A percentile compares a stretch with the other conserved stretches of the same genome.
phyloP scores from a whole-genome alignment of 2,797 vertebrate genomes.

The Intellagama lesueurii region DNA sequence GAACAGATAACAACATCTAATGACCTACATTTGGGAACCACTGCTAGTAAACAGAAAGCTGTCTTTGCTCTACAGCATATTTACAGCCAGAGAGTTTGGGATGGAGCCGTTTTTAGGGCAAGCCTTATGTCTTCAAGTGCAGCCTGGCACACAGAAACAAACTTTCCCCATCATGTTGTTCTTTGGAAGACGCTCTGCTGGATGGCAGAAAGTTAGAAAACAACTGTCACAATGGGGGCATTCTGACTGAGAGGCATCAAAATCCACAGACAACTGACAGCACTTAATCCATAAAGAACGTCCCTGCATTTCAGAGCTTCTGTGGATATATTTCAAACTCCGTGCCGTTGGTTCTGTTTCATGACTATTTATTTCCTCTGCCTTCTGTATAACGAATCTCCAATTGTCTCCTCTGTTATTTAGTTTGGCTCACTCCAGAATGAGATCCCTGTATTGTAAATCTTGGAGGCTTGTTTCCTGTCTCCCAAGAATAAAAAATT shows the following conservation, averaged over 20 bases:
- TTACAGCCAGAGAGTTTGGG: background rate
- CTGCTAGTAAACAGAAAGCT: background rate
- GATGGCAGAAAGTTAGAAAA: background rate
- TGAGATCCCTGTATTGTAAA: conserved; percentile 17
- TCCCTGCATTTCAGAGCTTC: background rate
- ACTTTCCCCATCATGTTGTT: background rate
- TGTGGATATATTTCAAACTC: background rate
- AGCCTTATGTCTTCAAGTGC: background rate
- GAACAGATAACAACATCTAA: background rate
- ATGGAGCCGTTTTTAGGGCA: background rate
- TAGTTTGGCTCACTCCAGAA: conserved; percentile 30
- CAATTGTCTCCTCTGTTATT: conserved; percentile 35
- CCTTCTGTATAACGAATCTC: conserved; percentile 26
- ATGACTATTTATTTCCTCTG: conserved; percentile 28
- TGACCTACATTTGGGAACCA: background rate
- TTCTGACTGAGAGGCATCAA: background rate
- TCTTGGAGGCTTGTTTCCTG: conserved; percentile 33
- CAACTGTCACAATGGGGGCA: background rate
- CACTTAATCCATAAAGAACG: background rate
- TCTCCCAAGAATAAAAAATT: conserved; percentile 58
- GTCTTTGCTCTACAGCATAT: background rate
- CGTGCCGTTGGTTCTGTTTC: conserved; percentile 19
- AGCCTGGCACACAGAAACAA: background rate
- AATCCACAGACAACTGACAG: background rate
- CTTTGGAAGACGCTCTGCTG: background rate